Percentiles rank a stretch among this genome's conserved stretches.
Evolutionary conservation across 2,888 invertebrate species (phyloP).

Genomic region (Agrochola litura): DNA sequence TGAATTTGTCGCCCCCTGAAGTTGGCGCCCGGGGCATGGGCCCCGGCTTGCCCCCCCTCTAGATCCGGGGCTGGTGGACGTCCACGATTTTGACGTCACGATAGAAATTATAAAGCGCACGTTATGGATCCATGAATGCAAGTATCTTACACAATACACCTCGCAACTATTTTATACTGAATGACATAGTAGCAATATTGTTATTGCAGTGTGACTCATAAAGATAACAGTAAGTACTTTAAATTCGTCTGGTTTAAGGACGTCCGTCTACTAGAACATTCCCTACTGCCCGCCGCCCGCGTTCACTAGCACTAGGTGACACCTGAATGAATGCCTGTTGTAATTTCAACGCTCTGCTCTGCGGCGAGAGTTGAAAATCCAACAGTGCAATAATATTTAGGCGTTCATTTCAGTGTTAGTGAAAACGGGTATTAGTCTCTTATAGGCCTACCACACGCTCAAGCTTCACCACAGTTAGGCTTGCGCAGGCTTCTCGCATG

Average conservation of each 20-base stretch:
- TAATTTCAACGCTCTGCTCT: too few species aligned
- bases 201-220: slow-evolving; percentile 10
- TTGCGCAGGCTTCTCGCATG: too few species aligned
- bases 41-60: too few species aligned
- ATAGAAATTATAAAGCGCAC: too few species aligned
- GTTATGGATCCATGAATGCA: not conserved
- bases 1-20: too few species aligned
- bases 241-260: slow-evolving; percentile 4
- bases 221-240: slow-evolving; percentile 17
- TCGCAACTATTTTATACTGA: not conserved
- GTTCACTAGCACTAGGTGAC: not conserved
- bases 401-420: not conserved
- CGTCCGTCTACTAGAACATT: slow-evolving; percentile 1
- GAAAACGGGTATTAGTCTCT: not conserved
- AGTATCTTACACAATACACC: not conserved
- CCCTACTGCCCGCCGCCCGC: not conserved
- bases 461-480: too few species aligned
- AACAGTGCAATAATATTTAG: not conserved
- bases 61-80: too few species aligned
- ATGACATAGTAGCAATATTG: not conserved
- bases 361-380: not conserved
- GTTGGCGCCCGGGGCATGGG: too few species aligned
- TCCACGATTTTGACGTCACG: too few species aligned
- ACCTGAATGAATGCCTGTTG: not conserved
- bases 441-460: too few species aligned